phyloP scores from a whole-genome alignment of 2,113 vertebrate species.

The Theropithecus gelada region DNA sequence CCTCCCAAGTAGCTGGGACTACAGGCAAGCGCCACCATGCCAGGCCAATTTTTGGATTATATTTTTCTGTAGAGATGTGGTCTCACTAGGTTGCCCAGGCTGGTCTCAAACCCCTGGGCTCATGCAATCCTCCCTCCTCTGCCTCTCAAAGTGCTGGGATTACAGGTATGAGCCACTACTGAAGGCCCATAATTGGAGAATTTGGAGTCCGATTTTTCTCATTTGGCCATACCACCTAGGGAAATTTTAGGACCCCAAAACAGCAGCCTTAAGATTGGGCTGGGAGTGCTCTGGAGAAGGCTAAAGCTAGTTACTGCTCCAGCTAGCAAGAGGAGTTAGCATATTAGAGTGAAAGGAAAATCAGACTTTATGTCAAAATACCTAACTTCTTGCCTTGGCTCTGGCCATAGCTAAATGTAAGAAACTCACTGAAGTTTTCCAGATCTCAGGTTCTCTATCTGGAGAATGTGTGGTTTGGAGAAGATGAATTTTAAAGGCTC shows the following conservation, averaged over 20 bases:
- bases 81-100: too few relatives aligned
- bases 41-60: too few relatives aligned
- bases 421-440: neutral
- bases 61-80: too few relatives aligned
- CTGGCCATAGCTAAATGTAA: neutral
- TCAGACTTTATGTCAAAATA: neutral
- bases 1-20: too few relatives aligned
- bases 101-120: too few relatives aligned
- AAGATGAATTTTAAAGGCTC: neutral
- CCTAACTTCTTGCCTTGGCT: neutral
- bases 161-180: too few relatives aligned
- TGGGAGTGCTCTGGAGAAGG: neutral
- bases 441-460: neutral
- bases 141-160: too few relatives aligned
- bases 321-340: neutral
- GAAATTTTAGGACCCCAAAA: neutral
- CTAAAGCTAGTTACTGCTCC: neutral
- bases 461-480: neutral
- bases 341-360: conserved; percentile 3
- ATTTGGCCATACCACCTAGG: neutral
- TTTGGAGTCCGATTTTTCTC: neutral
- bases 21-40: too few relatives aligned
- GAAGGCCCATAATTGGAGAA: neutral
- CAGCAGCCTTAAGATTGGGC: neutral
- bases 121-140: too few relatives aligned